These are phyloP conservation scores for Tenthredo amoena DNA, from an alignment of 2,888 invertebrate genomes.

Conservation along the genomic window DNA sequence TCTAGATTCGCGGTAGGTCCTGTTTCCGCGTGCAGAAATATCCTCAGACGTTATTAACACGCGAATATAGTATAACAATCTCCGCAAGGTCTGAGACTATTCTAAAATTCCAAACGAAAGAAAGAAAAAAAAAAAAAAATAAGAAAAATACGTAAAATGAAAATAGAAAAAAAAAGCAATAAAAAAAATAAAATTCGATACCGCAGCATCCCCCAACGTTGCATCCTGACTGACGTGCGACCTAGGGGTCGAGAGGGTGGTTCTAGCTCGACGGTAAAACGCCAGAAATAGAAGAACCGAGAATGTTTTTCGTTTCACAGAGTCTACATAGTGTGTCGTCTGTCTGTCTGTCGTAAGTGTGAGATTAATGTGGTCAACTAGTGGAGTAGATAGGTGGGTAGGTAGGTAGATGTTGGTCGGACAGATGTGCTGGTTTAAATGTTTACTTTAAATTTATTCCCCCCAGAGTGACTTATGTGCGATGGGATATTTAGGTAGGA, in stretches of 20 bases:
- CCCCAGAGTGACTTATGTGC: conserved; percentile 19
- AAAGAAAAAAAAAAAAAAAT: not conserved
- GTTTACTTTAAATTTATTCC: conserved; percentile 43
- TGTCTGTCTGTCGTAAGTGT: conserved; percentile 9
- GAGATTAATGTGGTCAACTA: conserved; percentile 45
- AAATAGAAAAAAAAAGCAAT: not conserved
- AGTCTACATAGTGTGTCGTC: not conserved
- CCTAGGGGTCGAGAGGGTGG: not conserved
- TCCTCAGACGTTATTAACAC: not conserved
- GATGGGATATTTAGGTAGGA: conserved; percentile 13
- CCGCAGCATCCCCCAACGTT: not conserved
- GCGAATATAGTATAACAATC: not conserved
- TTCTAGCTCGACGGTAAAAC: not conserved
- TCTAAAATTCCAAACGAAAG: not conserved
- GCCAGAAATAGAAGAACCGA: not conserved
- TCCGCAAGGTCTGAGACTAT: not conserved
- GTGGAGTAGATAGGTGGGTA: not conserved
- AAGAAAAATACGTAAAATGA: not conserved
- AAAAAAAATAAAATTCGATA: not conserved
- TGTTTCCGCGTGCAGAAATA: not conserved
- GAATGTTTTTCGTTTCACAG: not conserved
- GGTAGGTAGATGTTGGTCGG: not conserved
- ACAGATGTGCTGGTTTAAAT: conserved; percentile 14
- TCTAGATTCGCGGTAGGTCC: not conserved
- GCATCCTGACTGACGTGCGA: not conserved